Evolutionary conservation across 2,113 vertebrate species (phyloP), one percentile per base, ranked within the genome.

Genomic region (Sinocyclocheilus anophthalmus): DNA sequence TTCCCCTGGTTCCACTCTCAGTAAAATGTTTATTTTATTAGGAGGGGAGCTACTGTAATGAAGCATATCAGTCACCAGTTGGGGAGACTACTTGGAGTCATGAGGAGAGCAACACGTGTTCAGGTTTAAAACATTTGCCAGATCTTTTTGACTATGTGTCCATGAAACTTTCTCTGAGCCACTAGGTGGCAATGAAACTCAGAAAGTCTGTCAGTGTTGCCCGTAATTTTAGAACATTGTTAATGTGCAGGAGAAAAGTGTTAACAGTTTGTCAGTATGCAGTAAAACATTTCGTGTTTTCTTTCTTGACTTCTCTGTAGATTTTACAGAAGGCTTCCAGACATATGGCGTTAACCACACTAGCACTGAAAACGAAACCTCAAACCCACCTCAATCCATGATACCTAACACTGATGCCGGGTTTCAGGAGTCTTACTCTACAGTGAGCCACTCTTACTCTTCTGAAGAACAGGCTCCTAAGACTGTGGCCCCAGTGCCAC

Each of bases 31-130:
- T 42, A 85, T 89, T 70, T 90, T 4, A 26, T 87, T 89, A 95
- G 93, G 91, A 76, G 9, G 91, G 85, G 67, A 89, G 22, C 78
- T 89, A 72, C 39, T 84, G 0, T 26, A 67, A 33, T 89, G 88
- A 90, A 75, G 73, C 90, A 24, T 33, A 81, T 48, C 85, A 82
- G 9, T 55, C 85, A 67, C 24, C 85, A 73, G 59, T 73, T 83
- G 87, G 73, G n/a, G 86, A n/a, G 39, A 84, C 22, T 48, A 9
- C 69, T 67, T 70, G 67, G 61, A 67, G 42, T 65, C 59, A 26
- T 10, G 76, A 90, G 11, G 88, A 90, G 5, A 91, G 53, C 26
- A 78, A 75, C 53, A 57, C 42, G 10, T 37, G 11, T 57, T 79
- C 72, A 90, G 93, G 92, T 94, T 45, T 86, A 89, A 48, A 13